A percentile compares a stretch with the other conserved stretches of the same genome.
phyloP scores from a whole-genome alignment of 1,140 invertebrate species.

The Heterodera schachtii region DNA sequence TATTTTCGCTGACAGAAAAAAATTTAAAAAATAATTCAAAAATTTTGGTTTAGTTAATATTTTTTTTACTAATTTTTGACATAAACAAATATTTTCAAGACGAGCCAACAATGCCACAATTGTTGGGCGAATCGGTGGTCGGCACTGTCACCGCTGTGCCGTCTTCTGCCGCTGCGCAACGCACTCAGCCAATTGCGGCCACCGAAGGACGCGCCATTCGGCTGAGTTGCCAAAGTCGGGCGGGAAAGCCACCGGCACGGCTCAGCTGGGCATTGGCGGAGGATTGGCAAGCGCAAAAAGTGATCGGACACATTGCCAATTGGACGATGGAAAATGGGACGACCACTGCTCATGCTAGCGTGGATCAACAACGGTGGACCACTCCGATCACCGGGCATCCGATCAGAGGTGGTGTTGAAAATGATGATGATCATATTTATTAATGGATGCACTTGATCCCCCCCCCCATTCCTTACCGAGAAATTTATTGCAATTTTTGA shows the following conservation, averaged over 20 bases:
- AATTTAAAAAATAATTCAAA: neutral
- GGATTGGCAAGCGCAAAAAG: slow-evolving; percentile 28
- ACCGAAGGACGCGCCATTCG: slow-evolving; percentile 23
- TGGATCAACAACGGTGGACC: neutral
- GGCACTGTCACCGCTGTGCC: neutral
- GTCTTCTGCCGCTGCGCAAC: neutral
- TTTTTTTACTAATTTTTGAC: no score
- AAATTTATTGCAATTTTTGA: no score
- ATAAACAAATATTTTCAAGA: neutral
- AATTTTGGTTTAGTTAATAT: no score
- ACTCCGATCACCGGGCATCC: neutral
- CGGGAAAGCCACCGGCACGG: slow-evolving; percentile 29
- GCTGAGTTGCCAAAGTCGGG: slow-evolving; percentile 20
- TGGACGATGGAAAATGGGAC: neutral
- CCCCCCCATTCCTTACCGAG: no score
- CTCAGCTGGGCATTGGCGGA: slow-evolving; percentile 32
- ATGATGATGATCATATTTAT: no score
- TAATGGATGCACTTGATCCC: no score
- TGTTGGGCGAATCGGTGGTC: slow-evolving; percentile 26
- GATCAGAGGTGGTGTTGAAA: slow-evolving; percentile 6
- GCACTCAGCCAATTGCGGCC: slow-evolving; percentile 26
- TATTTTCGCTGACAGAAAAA: no score
- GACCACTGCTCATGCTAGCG: neutral
- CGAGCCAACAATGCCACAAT: slow-evolving; percentile 20
- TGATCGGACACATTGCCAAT: slow-evolving; percentile 23